A percentile compares a stretch with the other conserved stretches of the same genome.
Evolutionary conservation across 2,113 vertebrate genomes (phyloP).

Genomic region (Mixornis gularis): DNA sequence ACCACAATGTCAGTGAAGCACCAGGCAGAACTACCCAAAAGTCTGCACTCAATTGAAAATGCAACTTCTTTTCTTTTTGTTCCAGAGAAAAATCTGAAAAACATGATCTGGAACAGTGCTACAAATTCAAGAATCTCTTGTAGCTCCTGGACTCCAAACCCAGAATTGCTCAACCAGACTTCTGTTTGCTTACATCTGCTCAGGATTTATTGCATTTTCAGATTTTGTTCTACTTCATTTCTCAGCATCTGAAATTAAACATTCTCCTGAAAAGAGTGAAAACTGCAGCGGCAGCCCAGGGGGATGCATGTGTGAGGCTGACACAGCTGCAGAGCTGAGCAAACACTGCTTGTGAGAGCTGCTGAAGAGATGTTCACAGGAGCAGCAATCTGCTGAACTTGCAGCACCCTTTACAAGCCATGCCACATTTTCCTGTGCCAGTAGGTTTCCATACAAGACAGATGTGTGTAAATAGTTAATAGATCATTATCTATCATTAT

Average conservation of each 20-base stretch:
- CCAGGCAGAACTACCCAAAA: not conserved
- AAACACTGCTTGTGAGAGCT: not conserved
- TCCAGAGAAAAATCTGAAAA: not conserved
- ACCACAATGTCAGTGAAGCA: not conserved
- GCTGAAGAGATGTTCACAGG: not conserved
- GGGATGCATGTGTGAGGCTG: not conserved
- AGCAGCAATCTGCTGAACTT: not conserved
- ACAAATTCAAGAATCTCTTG: not conserved
- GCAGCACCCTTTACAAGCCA: not conserved
- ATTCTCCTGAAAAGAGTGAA: not conserved
- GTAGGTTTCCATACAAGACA: not conserved
- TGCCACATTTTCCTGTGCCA: not conserved
- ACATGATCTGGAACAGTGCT: not conserved
- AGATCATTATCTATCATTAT: not conserved
- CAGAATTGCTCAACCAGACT: not conserved
- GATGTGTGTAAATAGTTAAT: slow-evolving; percentile 31
- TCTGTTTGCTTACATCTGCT: not conserved
- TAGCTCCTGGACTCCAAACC: not conserved
- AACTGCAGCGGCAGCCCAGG: not conserved
- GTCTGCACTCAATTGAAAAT: not conserved
- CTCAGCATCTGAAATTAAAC: not conserved
- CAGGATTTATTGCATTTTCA: not conserved
- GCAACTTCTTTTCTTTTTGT: fast-evolving
- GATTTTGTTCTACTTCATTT: not conserved
- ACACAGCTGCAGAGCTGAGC: not conserved